Percentiles rank a stretch among this genome's conserved stretches.
These are phyloP conservation scores for Agapetus fuscipes DNA, from an alignment of 2,888 invertebrate genomes.

Conservation along the genomic window DNA sequence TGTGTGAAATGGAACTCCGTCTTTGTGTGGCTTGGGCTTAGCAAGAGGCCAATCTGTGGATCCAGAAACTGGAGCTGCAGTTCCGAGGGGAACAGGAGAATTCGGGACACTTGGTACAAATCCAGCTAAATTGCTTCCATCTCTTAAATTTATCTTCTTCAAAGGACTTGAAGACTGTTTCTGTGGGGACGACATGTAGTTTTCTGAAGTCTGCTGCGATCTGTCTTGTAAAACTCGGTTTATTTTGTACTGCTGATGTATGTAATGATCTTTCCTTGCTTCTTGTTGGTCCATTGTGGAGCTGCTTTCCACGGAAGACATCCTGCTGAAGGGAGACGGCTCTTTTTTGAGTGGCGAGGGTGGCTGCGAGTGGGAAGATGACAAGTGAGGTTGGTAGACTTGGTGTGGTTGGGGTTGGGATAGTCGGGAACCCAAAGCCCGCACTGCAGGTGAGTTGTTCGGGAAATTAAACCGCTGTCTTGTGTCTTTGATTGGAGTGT, in stretches of 20 bases:
- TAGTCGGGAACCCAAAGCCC: conserved; percentile 47
- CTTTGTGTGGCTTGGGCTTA: conserved; percentile 28
- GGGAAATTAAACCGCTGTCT: conserved; percentile 41
- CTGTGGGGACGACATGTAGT: conserved; percentile 24
- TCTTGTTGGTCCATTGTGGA: conserved; percentile 24
- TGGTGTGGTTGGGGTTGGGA: conserved; percentile 28
- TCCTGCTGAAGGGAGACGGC: conserved; percentile 44
- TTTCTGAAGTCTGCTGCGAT: conserved; percentile 28
- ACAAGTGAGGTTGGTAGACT: conserved; percentile 36
- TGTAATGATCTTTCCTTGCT: conserved; percentile 25
- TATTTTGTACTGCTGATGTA: conserved; percentile 29
- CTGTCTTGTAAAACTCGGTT: conserved; percentile 42
- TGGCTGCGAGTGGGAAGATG: conserved; percentile 51
- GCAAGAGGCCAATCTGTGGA: conserved; percentile 30
- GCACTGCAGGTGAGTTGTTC: conserved; percentile 54
- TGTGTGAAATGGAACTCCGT: conserved; percentile 24
- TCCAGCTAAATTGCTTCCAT: conserved; percentile 9
- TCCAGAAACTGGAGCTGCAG: conserved; percentile 27
- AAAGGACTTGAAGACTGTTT: conserved; percentile 23
- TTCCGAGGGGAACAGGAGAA: conserved; percentile 39
- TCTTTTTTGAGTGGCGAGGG: conserved; percentile 62
- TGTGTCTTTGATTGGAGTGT: conserved; percentile 61
- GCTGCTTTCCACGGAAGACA: conserved; percentile 21
- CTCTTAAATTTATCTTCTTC: conserved; percentile 19
- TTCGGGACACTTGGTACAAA: conserved; percentile 26